Percentiles rank a stretch among this genome's conserved stretches.
These are phyloP conservation scores for Ceyx cyanopectus DNA, from an alignment of 2,113 vertebrate species.

Conservation along the genomic window DNA sequence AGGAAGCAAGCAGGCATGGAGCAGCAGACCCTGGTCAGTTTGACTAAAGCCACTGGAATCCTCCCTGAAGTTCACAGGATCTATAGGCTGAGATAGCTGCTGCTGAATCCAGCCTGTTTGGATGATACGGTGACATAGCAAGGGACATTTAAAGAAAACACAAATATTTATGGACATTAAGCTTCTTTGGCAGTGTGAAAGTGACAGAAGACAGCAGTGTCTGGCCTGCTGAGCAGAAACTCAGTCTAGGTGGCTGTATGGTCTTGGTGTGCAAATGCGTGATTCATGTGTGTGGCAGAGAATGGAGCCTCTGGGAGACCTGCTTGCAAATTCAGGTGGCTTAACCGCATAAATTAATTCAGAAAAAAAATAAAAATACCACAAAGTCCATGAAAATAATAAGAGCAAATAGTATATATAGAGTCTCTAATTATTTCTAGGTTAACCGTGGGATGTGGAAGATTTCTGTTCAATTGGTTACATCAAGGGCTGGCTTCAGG, in stretches of 20 bases:
- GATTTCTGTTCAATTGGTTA: background rate
- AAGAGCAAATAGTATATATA: background rate
- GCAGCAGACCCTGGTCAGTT: background rate
- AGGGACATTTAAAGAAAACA: background rate
- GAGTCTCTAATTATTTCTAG: constrained; percentile 55
- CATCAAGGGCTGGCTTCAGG: background rate
- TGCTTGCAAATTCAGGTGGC: constrained; percentile 20
- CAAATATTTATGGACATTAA: background rate
- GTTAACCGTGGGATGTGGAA: constrained; percentile 33
- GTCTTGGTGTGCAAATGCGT: background rate
- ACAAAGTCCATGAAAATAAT: constrained; percentile 2
- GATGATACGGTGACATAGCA: background rate
- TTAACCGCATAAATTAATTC: background rate
- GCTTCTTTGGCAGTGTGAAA: background rate
- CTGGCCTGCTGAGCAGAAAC: background rate
- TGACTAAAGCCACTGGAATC: background rate
- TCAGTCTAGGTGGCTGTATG: background rate
- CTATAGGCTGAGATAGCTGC: background rate
- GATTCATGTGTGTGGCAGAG: background rate
- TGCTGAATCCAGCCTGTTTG: background rate
- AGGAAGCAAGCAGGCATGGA: background rate
- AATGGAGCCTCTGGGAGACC: background rate
- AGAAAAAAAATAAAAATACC: constrained; percentile 31
- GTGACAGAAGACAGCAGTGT: background rate
- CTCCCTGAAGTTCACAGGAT: background rate